A percentile compares a stretch with the other conserved stretches of the same genome.
phyloP scores from a whole-genome alignment of 2,113 vertebrate genomes.

The Phoxinus phoxinus region DNA sequence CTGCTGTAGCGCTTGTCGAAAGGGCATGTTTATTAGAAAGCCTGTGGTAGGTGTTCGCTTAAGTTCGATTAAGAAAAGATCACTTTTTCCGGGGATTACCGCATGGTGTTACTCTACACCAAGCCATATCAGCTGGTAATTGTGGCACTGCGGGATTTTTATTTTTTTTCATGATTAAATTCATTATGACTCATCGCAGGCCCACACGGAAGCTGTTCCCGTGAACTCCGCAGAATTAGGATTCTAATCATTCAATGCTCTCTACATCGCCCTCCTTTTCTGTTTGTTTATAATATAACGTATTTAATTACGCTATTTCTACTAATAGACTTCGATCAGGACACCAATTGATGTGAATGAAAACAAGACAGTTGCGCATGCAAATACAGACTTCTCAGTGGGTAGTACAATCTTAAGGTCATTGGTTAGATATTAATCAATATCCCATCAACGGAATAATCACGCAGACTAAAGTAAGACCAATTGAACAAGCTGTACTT shows the following conservation, averaged over 20 bases:
- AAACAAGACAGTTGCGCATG: background rate
- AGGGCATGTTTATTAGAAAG: slow-evolving; percentile 37
- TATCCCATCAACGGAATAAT: background rate
- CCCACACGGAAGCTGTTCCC: background rate
- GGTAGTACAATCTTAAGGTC: background rate
- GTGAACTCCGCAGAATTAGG: background rate
- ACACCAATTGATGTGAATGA: background rate
- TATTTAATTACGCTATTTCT: background rate
- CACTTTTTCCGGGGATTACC: background rate
- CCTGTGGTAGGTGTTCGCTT: slow-evolving; percentile 21
- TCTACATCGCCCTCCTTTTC: background rate
- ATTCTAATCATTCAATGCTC: background rate
- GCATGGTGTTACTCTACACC: background rate
- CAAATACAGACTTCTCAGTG: background rate
- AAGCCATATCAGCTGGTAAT: slow-evolving; percentile 12
- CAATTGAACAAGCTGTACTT: background rate
- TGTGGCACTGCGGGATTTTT: slow-evolving; percentile 26
- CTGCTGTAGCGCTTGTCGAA: background rate
- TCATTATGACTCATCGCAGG: slow-evolving; percentile 31
- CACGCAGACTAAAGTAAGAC: background rate
- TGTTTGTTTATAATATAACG: background rate
- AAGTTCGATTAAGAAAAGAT: slow-evolving; percentile 17
- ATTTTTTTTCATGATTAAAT: background rate
- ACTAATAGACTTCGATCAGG: background rate
- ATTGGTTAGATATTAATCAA: background rate